Conservation (phyloP, 2,113 vertebrate species). For the Osmerus eperlanus region DNA sequence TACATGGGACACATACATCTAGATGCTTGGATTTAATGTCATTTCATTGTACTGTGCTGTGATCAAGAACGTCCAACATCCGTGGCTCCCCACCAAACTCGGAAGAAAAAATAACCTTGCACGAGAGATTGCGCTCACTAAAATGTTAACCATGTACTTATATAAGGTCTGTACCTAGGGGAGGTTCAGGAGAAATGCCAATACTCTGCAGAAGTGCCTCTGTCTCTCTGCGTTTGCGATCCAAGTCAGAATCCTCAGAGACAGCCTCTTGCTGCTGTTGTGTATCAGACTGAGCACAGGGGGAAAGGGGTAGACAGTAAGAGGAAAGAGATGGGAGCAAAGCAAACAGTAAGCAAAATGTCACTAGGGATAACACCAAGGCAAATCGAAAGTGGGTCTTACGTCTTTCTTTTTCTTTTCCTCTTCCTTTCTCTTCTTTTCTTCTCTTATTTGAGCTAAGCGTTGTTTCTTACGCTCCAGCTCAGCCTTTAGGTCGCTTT, state of each 20-base stretch:
- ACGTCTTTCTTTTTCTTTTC: slow-evolving; percentile 89
- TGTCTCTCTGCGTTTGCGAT: slow-evolving; percentile 82
- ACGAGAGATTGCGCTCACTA: too few species aligned
- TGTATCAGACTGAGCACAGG: slow-evolving; percentile 68
- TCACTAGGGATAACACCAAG: background rate
- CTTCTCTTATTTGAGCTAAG: slow-evolving; percentile 86
- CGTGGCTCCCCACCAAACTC: too few species aligned
- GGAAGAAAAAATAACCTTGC: too few species aligned
- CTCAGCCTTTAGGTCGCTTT: slow-evolving; percentile 87
- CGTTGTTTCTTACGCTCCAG: slow-evolving; percentile 89
- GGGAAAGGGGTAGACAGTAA: background rate
- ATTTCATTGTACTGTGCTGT: too few species aligned
- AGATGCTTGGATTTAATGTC: too few species aligned
- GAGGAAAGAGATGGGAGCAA: background rate
- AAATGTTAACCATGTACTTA: too few species aligned
- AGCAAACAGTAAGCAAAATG: too few species aligned
- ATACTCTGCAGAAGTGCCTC: slow-evolving; percentile 87
- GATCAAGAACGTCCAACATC: too few species aligned
- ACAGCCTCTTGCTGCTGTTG: slow-evolving; percentile 82
- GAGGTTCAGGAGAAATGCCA: slow-evolving; percentile 85
- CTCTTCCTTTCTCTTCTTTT: slow-evolving; percentile 87
- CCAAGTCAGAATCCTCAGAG: slow-evolving; percentile 81
- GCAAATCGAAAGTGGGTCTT: slow-evolving; percentile 16
- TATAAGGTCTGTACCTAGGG: slow-evolving; percentile 73
- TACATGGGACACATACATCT: too few species aligned